Evolutionary conservation across 2,113 vertebrate species (phyloP).

Genomic region (Bucco capensis): DNA sequence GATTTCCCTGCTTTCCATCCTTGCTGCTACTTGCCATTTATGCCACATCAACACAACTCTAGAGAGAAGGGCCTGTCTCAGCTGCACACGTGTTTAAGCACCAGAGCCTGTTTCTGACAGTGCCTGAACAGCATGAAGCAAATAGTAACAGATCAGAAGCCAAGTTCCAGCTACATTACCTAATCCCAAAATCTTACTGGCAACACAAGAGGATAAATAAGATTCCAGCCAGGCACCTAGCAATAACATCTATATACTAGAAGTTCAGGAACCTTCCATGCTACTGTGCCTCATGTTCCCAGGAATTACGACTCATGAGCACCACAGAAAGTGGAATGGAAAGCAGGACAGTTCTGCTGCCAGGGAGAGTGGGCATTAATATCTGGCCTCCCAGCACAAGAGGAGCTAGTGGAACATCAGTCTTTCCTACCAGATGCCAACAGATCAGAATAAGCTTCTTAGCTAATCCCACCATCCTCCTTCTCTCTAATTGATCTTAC

Average conservation of each 20-base stretch:
- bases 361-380: neutral
- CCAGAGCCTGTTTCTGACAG: neutral
- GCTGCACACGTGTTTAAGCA: fast-evolving
- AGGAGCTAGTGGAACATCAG: neutral
- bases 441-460: neutral
- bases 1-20: neutral
- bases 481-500: constrained; percentile 8
- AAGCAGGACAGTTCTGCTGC: neutral
- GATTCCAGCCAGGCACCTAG: neutral
- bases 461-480: neutral
- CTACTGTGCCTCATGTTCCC: neutral
- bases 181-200: neutral
- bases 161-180: neutral
- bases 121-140: neutral
- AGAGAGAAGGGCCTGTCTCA: neutral
- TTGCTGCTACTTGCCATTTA: fast-evolving
- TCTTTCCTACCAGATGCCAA: neutral
- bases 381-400: neutral
- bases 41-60: fast-evolving
- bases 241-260: neutral
- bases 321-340: neutral
- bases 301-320: neutral
- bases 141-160: neutral
- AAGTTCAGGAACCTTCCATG: neutral
- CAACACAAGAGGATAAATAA: neutral